Percentiles rank a stretch among this genome's conserved stretches.
phyloP scores from a whole-genome alignment of 2,888 invertebrate genomes.

The Mythimna lalbum region DNA sequence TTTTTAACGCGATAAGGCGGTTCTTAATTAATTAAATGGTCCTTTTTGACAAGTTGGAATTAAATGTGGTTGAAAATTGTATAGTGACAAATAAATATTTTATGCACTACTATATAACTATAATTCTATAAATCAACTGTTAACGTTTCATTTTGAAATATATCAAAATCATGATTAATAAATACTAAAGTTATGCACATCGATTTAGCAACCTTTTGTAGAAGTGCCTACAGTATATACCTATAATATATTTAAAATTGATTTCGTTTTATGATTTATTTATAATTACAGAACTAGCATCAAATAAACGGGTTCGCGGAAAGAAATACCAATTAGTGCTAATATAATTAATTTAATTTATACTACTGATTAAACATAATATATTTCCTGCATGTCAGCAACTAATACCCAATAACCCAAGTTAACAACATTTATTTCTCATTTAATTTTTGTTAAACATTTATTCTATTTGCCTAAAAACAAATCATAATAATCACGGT shows the following conservation, averaged over 20 bases:
- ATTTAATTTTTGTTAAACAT: too few species aligned
- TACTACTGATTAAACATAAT: neutral
- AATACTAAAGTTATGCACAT: too few species aligned
- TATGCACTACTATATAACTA: too few species aligned
- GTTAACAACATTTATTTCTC: too few species aligned
- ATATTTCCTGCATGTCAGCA: neutral
- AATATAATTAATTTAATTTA: neutral
- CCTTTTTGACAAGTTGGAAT: conserved; percentile 19
- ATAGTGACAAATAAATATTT: neutral
- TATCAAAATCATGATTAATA: neutral
- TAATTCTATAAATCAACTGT: neutral
- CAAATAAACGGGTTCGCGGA: neutral
- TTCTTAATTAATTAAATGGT: conserved; percentile 38
- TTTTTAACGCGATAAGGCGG: conserved; percentile 45
- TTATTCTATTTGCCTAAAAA: too few species aligned
- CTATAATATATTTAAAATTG: neutral
- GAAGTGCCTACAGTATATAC: too few species aligned
- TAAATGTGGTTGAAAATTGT: conserved; percentile 28
- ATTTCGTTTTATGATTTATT: neutral
- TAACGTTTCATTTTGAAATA: neutral
- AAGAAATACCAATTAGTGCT: neutral
- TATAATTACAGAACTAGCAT: neutral
- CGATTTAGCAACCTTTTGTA: too few species aligned
- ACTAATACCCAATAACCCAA: neutral
- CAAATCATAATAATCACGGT: too few species aligned